Base-by-base conservation (phyloP, 2,888 invertebrate genomes). In the Ellobium chinense region DNA sequence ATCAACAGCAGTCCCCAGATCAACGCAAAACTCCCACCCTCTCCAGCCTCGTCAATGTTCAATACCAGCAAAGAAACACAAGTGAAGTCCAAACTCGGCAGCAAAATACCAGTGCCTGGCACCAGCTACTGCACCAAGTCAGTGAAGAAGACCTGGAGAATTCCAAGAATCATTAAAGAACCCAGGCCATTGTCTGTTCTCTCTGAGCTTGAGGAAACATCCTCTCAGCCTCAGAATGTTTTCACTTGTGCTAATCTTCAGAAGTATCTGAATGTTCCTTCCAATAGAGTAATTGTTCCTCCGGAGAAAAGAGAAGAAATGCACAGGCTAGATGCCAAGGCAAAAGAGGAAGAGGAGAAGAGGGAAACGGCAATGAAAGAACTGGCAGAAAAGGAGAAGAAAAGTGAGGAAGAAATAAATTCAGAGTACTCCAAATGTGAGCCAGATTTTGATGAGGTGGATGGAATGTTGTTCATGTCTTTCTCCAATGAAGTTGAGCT, bases 381-480 rank as follows among this genome's bases (percentile, higher is more conserved):
- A 56, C 14, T 37, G 31, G 54, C 34, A 29, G 72, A 80, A n/a
- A 46, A 62, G n/a, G 74, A 54, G 39, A 65, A 74, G 3, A 76
- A 70, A 21, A 75, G 21, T 5, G 68, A 77, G 21, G 83, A 83
- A 39, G 78, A 80, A 24, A 54, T 60, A n/a, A 76, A 70, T 56
- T 46, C 70, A 1, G 80, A 82, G 34, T 78, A 77, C 69, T 37
- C 60, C 31, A 70, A 76, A 37, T 78, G 76, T 63, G 84, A 87
- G 36, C 90, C 91, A 37, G 91, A 91, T 77, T 87, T 91, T 82
- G 90, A 90, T 85, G 89, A 89, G 76, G 84, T 91, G 5, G 89
- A 89, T 80, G 90, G 89, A 12, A 72, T 88, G 29, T 81, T 91
- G 29, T 91, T 91, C 74, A 82, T 90, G 74, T 91, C 90, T 0